Evolutionary conservation across 2,888 invertebrate genomes (phyloP), one percentile per base, ranked within the genome.

Genomic region (Dasysyrphus albostriatus): DNA sequence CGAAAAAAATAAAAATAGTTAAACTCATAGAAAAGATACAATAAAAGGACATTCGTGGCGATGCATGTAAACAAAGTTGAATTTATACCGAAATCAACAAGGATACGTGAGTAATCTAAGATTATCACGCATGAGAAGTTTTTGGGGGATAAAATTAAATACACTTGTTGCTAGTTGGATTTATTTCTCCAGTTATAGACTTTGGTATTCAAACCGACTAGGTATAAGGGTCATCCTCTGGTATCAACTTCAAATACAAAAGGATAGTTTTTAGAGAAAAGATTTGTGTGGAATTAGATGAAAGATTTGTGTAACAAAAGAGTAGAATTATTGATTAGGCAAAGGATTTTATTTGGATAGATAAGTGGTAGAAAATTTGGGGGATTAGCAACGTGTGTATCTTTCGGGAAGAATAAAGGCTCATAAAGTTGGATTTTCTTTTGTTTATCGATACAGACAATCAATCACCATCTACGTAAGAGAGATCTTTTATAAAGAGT

Each of bases 61-160:
- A 39, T 81, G 84, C 84, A 81, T 81, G 84, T 67, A 76, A 84
- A 81, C 81, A 72, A 73, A 63, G 77, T 81, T 56, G 51, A 81
- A 73, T 54, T 76, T 84, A 72, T 54, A 19, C 54, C 16, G 81
- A 76, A 85, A 76, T 74, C 80, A 34, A 58, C 34, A 37, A 42
- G 59, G 59, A 77, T 42, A 73, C 70, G 77, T 81, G 81, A 59
- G 84, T 82, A 72, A 85, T 81, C 85, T 77, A 32, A 70, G 81
- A 85, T 85, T 74, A 63, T 74, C 81, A 85, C 81, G 85, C 85
- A 85, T 63, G 74, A 51, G 39, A 63, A 34, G 47, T 54, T 54
- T 54, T 54, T 67, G 12, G 14, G 14, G 12, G 7, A 29, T 1
- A 42, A 2, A 19, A 39, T 16, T 34, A 12, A 49, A 61, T 39